Percentiles rank a stretch among this genome's conserved stretches.
These are phyloP conservation scores for Lasiurus cinereus DNA, from an alignment of 2,113 vertebrate species.

Conservation along the genomic window DNA sequence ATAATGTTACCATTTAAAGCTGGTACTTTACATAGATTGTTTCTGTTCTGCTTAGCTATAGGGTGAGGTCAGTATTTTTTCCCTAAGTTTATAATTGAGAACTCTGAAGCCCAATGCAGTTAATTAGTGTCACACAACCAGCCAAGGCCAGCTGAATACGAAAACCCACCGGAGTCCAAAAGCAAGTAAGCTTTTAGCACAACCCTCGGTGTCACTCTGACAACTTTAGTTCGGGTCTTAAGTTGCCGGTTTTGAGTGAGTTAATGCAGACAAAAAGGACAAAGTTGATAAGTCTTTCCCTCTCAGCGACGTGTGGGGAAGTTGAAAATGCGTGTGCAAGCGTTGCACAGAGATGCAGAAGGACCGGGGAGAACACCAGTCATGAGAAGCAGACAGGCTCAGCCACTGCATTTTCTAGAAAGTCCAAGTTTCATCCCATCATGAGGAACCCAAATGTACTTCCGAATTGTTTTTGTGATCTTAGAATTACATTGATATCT, in stretches of 20 bases:
- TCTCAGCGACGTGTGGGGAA: neutral
- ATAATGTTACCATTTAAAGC: neutral
- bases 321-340: neutral
- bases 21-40: neutral
- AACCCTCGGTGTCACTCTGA: neutral
- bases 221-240: neutral
- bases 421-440: neutral
- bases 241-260: neutral
- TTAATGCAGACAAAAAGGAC: neutral
- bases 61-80: neutral
- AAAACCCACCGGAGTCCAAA: neutral
- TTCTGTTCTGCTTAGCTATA: neutral
- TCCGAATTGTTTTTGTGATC: neutral
- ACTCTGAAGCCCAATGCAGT: neutral
- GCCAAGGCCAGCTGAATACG: neutral
- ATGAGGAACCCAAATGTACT: neutral
- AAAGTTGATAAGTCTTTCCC: neutral
- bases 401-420: neutral
- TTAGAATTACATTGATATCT: neutral
- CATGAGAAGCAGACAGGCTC: neutral
- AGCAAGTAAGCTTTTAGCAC: neutral
- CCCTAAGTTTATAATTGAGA: neutral
- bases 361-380: neutral
- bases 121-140: neutral
- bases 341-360: neutral